Conservation (phyloP, 2,888 invertebrate species). For the Phasia obesa region DNA sequence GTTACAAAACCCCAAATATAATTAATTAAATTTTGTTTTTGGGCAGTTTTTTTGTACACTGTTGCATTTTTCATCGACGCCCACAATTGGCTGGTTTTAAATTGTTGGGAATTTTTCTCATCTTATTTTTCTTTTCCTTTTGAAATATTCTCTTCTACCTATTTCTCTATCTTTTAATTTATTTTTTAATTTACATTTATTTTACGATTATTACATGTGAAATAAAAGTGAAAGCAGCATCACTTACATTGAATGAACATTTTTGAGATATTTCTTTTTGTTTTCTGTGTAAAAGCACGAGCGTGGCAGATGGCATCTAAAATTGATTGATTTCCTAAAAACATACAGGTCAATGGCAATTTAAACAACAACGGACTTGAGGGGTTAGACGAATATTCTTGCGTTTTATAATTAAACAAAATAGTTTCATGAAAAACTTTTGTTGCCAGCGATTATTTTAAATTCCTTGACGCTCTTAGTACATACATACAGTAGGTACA, state of each 20-base stretch:
- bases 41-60: too few species aligned
- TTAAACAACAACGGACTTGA: background rate
- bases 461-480: too few species aligned
- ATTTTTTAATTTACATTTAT: constrained; percentile 27
- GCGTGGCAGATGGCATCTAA: constrained; percentile 2
- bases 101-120: too few species aligned
- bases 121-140: too few species aligned
- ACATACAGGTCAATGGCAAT: constrained; percentile 35
- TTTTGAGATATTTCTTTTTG: background rate
- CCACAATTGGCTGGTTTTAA: too few species aligned
- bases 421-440: background rate
- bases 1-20: too few species aligned
- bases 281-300: constrained; percentile 14
- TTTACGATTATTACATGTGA: background rate
- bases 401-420: background rate
- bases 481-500: too few species aligned
- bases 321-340: constrained; percentile 34
- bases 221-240: constrained; percentile 55
- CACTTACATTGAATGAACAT: background rate
- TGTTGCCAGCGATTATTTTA: too few species aligned
- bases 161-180: constrained; percentile 12
- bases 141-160: background rate
- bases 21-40: too few species aligned
- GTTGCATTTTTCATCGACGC: too few species aligned
- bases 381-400: background rate